phyloP scores from a whole-genome alignment of 2,797 vertebrate genomes.

The Anableps anableps region DNA sequence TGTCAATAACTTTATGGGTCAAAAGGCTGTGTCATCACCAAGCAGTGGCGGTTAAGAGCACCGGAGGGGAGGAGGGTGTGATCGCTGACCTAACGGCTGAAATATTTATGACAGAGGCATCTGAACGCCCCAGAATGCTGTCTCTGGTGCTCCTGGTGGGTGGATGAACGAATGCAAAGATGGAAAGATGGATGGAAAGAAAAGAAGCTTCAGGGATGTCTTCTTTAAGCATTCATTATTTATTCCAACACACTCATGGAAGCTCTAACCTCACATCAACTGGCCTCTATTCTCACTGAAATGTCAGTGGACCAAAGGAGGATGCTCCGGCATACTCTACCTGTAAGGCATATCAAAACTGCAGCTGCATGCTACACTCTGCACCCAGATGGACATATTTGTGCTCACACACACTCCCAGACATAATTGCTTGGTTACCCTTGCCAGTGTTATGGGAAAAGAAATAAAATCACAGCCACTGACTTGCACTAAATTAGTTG shows the following conservation, averaged over 20 bases:
- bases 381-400: conserved; percentile 5
- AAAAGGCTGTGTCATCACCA: conserved; percentile 71
- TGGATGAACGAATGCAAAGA: conserved; percentile 51
- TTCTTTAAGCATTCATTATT: conserved; percentile 82
- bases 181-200: conserved; percentile 59
- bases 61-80: conserved; percentile 8
- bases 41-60: conserved; percentile 58
- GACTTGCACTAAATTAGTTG: conserved; percentile 20
- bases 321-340: conserved; percentile 64
- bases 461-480: conserved; percentile 14
- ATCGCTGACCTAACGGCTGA: conserved; percentile 59
- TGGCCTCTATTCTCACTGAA: conserved; percentile 80
- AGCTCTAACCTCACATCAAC: conserved; percentile 78
- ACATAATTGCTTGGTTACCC: conserved; percentile 26
- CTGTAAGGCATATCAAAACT: conserved; percentile 57
- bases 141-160: conserved; percentile 56
- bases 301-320: conserved; percentile 62
- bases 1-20: conserved; percentile 74
- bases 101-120: conserved; percentile 74
- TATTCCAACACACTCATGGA: conserved; percentile 70
- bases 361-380: conserved; percentile 14
- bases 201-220: conserved; percentile 69
- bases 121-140: conserved; percentile 49
- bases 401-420: conserved; percentile 14
- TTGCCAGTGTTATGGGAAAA: conserved; percentile 10